phyloP scores from a whole-genome alignment of 2,888 invertebrate genomes.

The Pristionchus exspectatus region DNA sequence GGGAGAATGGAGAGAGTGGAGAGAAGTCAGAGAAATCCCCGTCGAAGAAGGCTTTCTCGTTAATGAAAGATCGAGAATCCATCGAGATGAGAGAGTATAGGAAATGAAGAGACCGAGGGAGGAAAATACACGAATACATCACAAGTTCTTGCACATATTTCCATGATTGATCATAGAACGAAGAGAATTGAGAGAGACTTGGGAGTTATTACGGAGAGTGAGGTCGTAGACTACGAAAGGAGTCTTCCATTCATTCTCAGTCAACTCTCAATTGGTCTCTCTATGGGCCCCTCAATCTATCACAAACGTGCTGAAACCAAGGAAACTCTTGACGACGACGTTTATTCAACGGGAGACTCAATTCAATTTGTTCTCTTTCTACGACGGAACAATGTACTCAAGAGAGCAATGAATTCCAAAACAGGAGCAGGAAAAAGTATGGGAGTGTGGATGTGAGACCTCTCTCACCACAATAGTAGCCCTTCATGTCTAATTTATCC shows the following conservation, averaged over 20 bases:
- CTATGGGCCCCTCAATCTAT: neutral
- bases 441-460: neutral
- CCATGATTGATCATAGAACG: neutral
- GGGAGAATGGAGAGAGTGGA: neutral
- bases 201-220: neutral
- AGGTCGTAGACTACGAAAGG: neutral
- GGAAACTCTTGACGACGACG: neutral
- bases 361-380: neutral
- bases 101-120: slow-evolving; percentile 5
- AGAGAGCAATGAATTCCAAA: neutral
- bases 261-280: neutral
- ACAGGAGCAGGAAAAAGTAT: neutral
- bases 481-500: slow-evolving; percentile 38
- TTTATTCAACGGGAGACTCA: neutral
- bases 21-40: slow-evolving; percentile 14
- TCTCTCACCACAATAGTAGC: slow-evolving; percentile 31
- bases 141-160: neutral
- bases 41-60: neutral
- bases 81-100: neutral
- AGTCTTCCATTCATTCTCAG: neutral
- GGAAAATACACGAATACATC: neutral
- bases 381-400: neutral
- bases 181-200: neutral
- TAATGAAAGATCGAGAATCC: slow-evolving; percentile 28
- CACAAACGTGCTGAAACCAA: neutral